phyloP scores from a whole-genome alignment of 2,113 vertebrate genomes.

The Otus sunia region DNA sequence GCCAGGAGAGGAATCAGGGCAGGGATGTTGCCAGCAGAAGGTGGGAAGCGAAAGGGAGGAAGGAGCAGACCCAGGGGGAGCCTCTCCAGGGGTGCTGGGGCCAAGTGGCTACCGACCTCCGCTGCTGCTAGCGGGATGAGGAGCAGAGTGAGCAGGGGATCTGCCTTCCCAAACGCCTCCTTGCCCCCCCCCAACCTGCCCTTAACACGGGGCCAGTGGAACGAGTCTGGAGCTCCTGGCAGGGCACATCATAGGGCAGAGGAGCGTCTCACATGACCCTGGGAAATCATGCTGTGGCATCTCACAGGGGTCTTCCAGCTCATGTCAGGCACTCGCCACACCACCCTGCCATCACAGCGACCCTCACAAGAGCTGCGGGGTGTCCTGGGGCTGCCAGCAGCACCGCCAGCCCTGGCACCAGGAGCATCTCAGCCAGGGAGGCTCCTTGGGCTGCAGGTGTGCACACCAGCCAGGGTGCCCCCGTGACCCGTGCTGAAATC shows the following conservation, averaged over 20 bases:
- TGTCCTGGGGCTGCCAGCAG: neutral
- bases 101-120: neutral
- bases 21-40: neutral
- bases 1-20: neutral
- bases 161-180: neutral
- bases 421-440: neutral
- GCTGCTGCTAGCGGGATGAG: neutral
- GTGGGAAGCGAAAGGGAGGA: neutral
- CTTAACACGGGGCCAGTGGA: neutral
- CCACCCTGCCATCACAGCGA: neutral
- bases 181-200: neutral
- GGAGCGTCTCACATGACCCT: neutral
- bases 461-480: neutral
- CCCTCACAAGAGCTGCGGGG: fast-evolving
- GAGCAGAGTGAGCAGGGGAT: neutral
- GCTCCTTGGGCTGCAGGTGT: neutral
- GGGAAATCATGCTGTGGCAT: neutral
- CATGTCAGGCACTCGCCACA: neutral
- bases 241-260: neutral
- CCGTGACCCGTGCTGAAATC: neutral
- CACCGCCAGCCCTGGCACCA: neutral
- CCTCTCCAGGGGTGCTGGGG: neutral
- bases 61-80: neutral
- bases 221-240: neutral
- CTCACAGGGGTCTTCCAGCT: neutral